A percentile compares a stretch with the other conserved stretches of the same genome.
phyloP scores from a whole-genome alignment of 2,113 vertebrate species.

The Cephalopholis sonnerati region DNA sequence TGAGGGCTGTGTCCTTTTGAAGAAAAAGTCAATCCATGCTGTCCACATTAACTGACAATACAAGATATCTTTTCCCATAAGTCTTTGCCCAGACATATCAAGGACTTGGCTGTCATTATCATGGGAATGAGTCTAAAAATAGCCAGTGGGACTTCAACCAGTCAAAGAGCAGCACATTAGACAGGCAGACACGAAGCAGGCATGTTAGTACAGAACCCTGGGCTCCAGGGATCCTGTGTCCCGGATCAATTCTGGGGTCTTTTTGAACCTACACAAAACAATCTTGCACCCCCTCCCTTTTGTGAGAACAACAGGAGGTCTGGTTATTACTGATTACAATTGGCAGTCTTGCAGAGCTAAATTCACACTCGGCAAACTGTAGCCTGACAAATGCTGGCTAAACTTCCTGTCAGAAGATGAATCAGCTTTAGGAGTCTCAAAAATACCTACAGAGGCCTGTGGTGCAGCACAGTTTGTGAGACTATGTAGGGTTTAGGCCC shows the following conservation, averaged over 20 bases:
- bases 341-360: conserved; percentile 49
- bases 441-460: neutral
- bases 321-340: conserved; percentile 69
- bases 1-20: conserved; percentile 30
- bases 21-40: conserved; percentile 1
- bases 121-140: conserved; percentile 69
- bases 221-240: conserved; percentile 42
- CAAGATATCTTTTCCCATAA: conserved; percentile 29
- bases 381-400: conserved; percentile 44
- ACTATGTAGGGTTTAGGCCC: neutral
- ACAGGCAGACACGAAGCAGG: conserved; percentile 45
- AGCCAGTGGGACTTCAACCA: conserved; percentile 44
- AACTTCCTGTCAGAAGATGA: conserved; percentile 45
- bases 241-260: conserved; percentile 60
- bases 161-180: conserved; percentile 52
- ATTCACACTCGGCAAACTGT: conserved; percentile 37
- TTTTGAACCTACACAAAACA: conserved; percentile 62
- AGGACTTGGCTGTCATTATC: conserved; percentile 48
- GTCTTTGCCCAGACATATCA: conserved; percentile 47
- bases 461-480: conserved; percentile 5
- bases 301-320: conserved; percentile 55
- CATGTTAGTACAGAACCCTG: conserved; percentile 50
- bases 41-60: conserved; percentile 42
- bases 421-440: conserved; percentile 13
- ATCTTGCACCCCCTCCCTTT: conserved; percentile 34